Base-by-base conservation (phyloP, 2,797 vertebrate genomes). In the Labeo calbasu region DNA sequence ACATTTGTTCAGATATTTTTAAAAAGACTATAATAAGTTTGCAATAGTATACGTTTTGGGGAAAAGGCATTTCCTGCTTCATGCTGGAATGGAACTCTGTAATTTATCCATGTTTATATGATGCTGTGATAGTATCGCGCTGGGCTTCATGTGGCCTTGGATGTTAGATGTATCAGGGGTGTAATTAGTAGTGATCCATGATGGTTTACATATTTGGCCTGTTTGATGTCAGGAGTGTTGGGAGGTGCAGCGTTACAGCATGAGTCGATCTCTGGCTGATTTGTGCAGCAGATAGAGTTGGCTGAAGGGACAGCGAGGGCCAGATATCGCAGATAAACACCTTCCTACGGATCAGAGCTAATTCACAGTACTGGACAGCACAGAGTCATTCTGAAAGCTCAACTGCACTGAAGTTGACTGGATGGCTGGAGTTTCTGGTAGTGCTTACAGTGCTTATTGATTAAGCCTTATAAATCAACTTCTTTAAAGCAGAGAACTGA, bases 21-120 rank as follows among this genome's bases (percentile, higher is more conserved):
- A 1, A n/a, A 69, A 53, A 61, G n/a, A 3, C 36, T 3, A 0
- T n/a, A 48, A 75, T 65, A 70, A 61, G 51, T 83, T 87, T 46
- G 43, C 70, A 85, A 86, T 65, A 69, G 83, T 73, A 75, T 78
- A 83, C 53, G 79, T 89, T 82, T 88, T 86, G 87, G 85, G 85
- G 87, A 85, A 43, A 84, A 91, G 88, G 72, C 78, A 86, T 89
- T 91, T 91, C 88, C 91, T 90, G 85, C 53, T 77, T 65, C 46
- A 65, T 63, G 32, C 86, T 85, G 83, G 63, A 89, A 71, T 25
- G 89, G 81, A 88, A 85, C 70, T 83, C 77, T 88, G 82, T 86
- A 83, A 87, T 88, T 89, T 88, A 59, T 36, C 66, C 23, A 6
- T 89, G 89, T 92, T 92, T 92, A 88, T 86, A 68, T 32, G 71